These are phyloP conservation scores for Drosophila nigromelanica DNA, from an alignment of 1,140 invertebrate genomes.

Conservation along the genomic window DNA sequence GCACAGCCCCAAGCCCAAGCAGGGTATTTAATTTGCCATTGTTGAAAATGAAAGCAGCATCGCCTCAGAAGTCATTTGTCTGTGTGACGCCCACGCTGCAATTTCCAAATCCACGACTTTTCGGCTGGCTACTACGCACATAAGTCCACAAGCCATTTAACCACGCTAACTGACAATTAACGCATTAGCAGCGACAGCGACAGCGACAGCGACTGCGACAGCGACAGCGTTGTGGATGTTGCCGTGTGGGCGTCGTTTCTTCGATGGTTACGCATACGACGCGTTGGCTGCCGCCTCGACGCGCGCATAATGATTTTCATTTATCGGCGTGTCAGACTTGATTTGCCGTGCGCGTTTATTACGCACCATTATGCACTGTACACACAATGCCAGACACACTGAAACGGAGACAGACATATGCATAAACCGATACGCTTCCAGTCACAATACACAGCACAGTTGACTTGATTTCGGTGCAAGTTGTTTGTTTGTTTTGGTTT, in stretches of 20 bases:
- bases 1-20: conserved; percentile 46
- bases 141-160: conserved; percentile 70
- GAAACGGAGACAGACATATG: background rate
- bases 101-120: conserved; percentile 20
- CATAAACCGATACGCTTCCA: conserved; percentile 1
- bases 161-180: conserved; percentile 76
- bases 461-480: conserved; percentile 17
- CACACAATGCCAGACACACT: conserved; percentile 17
- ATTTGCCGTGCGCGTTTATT: conserved; percentile 69
- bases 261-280: conserved; percentile 72
- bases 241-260: conserved; percentile 51
- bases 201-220: conserved; percentile 18
- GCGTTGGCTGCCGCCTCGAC: conserved; percentile 43
- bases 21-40: conserved; percentile 53
- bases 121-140: conserved; percentile 5
- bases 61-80: conserved; percentile 9
- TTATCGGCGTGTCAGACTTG: conserved; percentile 56
- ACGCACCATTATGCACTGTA: conserved; percentile 73
- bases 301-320: conserved; percentile 57
- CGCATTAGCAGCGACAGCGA: conserved; percentile 66
- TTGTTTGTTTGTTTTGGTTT: conserved; percentile 16
- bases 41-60: conserved; percentile 49
- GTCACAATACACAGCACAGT: conserved; percentile 27
- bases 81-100: conserved; percentile 37
- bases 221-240: conserved; percentile 3